These are phyloP conservation scores for Oreocharis arfaki DNA, from an alignment of 2,113 vertebrate species.

Conservation along the genomic window DNA sequence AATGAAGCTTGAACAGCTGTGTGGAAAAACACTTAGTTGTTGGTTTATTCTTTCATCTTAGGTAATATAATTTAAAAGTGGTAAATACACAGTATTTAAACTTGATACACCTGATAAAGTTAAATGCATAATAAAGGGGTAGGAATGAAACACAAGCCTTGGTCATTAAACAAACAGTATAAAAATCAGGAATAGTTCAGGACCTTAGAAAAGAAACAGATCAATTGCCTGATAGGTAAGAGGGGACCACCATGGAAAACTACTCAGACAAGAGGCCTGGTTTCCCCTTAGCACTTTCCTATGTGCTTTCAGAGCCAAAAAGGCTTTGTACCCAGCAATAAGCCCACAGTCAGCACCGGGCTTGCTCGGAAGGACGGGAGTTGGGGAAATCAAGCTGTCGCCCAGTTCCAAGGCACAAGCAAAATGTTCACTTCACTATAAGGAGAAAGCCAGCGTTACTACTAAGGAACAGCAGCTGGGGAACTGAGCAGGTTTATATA, in stretches of 20 bases:
- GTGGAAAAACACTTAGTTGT: conserved; percentile 63
- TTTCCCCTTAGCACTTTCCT: conserved; percentile 47
- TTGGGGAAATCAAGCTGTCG: conserved; percentile 38
- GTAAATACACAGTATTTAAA: conserved; percentile 82
- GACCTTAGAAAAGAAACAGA: conserved; percentile 44
- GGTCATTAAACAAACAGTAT: conserved; percentile 52
- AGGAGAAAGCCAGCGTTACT: not conserved
- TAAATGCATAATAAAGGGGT: conserved; percentile 76
- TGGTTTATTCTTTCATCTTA: conserved; percentile 28
- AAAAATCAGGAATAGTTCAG: conserved; percentile 61
- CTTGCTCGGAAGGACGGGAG: conserved; percentile 1
- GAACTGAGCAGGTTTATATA: conserved; percentile 2
- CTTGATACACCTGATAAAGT: conserved; percentile 76
- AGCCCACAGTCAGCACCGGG: conserved; percentile 14
- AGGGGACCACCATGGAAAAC: conserved; percentile 8
- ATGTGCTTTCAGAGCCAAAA: conserved; percentile 44
- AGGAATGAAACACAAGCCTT: conserved; percentile 64
- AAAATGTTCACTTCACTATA: conserved; percentile 32
- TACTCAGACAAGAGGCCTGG: conserved; percentile 4
- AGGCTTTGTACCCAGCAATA: conserved; percentile 28
- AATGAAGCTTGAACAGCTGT: conserved; percentile 67
- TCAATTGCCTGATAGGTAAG: conserved; percentile 6
- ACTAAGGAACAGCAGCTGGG: conserved; percentile 2
- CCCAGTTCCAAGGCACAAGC: conserved; percentile 60
- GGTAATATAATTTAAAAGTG: conserved; percentile 71